phyloP scores from a whole-genome alignment of 2,888 invertebrate genomes.

The Zaprionus lineosus region DNA sequence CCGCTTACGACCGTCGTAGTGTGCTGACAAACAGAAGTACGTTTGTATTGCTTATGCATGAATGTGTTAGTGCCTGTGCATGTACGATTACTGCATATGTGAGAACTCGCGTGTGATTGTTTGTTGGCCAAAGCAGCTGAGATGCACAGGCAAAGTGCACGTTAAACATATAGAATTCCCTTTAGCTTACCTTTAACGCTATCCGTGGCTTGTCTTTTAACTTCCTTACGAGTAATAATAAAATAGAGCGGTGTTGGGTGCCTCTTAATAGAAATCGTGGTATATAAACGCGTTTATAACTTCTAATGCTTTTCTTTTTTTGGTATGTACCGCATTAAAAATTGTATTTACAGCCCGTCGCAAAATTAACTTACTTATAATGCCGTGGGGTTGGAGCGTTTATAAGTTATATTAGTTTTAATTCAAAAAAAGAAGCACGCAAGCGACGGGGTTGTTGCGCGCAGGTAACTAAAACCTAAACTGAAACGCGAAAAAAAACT shows the following conservation, averaged over 20 bases:
- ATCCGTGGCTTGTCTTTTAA: constrained; percentile 21
- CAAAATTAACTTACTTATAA: neutral
- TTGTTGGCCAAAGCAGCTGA: constrained; percentile 69
- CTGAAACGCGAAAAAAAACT: constrained; percentile 76
- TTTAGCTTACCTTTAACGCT: constrained; percentile 41
- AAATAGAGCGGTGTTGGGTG: constrained; percentile 22
- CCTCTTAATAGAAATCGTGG: constrained; percentile 32
- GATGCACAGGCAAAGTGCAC: constrained; percentile 56
- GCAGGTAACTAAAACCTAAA: constrained; percentile 74
- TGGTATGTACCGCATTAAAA: constrained; percentile 33
- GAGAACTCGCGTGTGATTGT: constrained; percentile 20
- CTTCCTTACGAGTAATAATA: constrained; percentile 3
- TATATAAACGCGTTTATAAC: constrained; percentile 5
- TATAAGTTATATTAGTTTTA: constrained; percentile 8
- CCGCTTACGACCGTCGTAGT: constrained; percentile 53
- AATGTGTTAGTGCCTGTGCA: constrained; percentile 9
- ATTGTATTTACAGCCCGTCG: constrained; percentile 22
- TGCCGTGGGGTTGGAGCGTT: constrained; percentile 25
- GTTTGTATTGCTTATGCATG: constrained; percentile 15
- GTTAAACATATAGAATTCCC: constrained; percentile 14
- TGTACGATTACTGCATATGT: constrained; percentile 21
- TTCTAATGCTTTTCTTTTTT: constrained; percentile 55
- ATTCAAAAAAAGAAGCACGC: constrained; percentile 32
- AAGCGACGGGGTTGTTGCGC: constrained; percentile 71
- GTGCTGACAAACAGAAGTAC: constrained; percentile 56